These are phyloP conservation scores for Drosophila arizonae DNA, from an alignment of 1,140 invertebrate species.

Conservation along the genomic window DNA sequence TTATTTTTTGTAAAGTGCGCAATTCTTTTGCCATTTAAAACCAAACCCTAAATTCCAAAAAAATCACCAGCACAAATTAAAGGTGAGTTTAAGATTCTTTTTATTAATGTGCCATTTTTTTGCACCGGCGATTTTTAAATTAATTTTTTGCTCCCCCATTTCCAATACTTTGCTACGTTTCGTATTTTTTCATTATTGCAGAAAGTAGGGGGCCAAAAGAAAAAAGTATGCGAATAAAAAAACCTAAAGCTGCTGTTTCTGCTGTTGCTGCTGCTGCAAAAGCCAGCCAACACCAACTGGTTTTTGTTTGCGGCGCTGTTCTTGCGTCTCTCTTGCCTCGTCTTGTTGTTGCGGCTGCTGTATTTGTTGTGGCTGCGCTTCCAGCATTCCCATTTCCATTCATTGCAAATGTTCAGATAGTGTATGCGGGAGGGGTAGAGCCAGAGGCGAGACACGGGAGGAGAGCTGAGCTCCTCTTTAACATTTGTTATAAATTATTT, in stretches of 20 bases:
- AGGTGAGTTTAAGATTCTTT: slow-evolving; percentile 29
- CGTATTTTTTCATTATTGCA: slow-evolving; percentile 31
- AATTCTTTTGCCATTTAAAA: slow-evolving; percentile 33
- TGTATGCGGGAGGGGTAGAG: background rate
- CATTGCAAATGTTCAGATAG: slow-evolving; percentile 24
- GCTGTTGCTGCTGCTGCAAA: slow-evolving; percentile 24
- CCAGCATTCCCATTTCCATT: slow-evolving; percentile 11
- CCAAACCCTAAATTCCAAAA: slow-evolving; percentile 10
- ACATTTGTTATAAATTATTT: slow-evolving; percentile 53
- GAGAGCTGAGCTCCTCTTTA: slow-evolving; percentile 8
- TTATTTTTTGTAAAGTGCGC: slow-evolving; percentile 48
- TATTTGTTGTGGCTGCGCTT: slow-evolving; percentile 35
- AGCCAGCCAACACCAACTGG: slow-evolving; percentile 48
- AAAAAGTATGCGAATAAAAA: slow-evolving; percentile 28
- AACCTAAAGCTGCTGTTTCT: slow-evolving; percentile 5
- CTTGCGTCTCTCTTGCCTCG: background rate
- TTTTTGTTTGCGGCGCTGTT: slow-evolving; percentile 40
- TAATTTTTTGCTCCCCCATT: background rate
- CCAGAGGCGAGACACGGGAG: too few relatives aligned
- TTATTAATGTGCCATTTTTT: slow-evolving; percentile 23
- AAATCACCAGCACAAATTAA: slow-evolving; percentile 23
- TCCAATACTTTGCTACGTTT: slow-evolving; percentile 21
- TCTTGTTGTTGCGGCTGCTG: slow-evolving; percentile 16
- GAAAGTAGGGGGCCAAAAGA: slow-evolving; percentile 13
- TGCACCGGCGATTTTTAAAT: slow-evolving; percentile 16